Evolutionary conservation across 2,888 invertebrate species (phyloP), one percentile per base, ranked within the genome.

Genomic region (Pecten maximus): DNA sequence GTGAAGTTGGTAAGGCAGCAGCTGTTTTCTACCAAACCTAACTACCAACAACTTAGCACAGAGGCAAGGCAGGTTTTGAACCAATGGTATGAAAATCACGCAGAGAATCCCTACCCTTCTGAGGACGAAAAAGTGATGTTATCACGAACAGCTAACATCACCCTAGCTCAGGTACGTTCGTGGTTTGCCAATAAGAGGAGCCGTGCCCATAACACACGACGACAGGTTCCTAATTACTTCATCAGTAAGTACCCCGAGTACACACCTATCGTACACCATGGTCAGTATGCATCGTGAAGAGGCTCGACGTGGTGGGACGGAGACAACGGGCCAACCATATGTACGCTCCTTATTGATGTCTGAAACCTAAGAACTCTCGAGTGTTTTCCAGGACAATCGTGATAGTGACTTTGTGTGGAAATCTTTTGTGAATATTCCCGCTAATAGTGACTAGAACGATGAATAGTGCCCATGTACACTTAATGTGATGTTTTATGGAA

Each of bases 121-220:
- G 93, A 94, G 12, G 94, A 94, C 16, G 95, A 95, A 90, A 96
- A 96, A 89, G 91, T 92, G 35, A 91, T 93, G 35, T 92, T 96
- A 40, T 94, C 95, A 8, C 88, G 90, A 15, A 88, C 90, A 40
- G 94, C 94, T 87, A 93, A 93, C 28, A 95, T 96, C 28, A 93
- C 93, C 16, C 88, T 93, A 35, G 90, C 91, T 35, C 95, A 96
- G 91, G 95, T 95, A 60, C 94, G 95, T 88, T 95, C 95, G 0
- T 96, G 96, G 96, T 96, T 96, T 90, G 95, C 95, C 40, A 96
- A 96, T 92, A 95, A 94, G 90, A 90, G 96, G 40, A 95, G 95
- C 87, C 92, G 95, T 39, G 95, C 94, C 40, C 94, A 95, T 90
- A 95, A 95, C 91, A 95, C 95, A 3, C 92, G 93, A 40, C 90